Percentiles rank a stretch among this genome's conserved stretches.
Conservation (phyloP, 1,140 invertebrate species). For the Trissolcus basalis region DNA sequence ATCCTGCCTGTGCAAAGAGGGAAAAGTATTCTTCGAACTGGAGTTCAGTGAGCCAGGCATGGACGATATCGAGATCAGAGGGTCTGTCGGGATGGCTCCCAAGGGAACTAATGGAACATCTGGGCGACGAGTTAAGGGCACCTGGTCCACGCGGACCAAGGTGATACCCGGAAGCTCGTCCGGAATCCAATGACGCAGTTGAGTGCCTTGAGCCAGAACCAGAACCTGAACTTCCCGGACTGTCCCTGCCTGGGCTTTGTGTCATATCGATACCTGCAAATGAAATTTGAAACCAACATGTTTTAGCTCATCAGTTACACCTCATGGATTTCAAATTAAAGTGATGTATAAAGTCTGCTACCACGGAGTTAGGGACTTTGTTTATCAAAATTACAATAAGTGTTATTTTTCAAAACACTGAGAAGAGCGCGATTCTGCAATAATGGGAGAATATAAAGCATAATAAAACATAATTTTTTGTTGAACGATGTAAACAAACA, state of each 20-base stretch:
- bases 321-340: too few relatives aligned
- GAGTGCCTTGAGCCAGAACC: constrained; percentile 92
- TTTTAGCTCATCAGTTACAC: too few relatives aligned
- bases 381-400: too few relatives aligned
- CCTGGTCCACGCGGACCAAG: constrained; percentile 75
- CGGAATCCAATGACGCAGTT: constrained; percentile 94
- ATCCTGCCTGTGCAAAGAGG: constrained; percentile 95
- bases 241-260: constrained; percentile 91
- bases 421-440: too few relatives aligned
- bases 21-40: constrained; percentile 97
- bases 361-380: too few relatives aligned
- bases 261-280: constrained; percentile 79
- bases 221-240: constrained; percentile 91
- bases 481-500: too few relatives aligned
- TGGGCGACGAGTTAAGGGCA: constrained; percentile 75
- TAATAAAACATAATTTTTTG: too few relatives aligned
- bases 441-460: too few relatives aligned
- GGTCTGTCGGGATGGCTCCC: constrained; percentile 80
- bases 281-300: background rate
- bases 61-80: constrained; percentile 89
- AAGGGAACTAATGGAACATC: constrained; percentile 85
- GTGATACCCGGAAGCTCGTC: constrained; percentile 86
- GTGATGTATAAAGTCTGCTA: too few relatives aligned
- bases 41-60: constrained; percentile 95
- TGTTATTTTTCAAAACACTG: too few relatives aligned